Percentiles rank a stretch among this genome's conserved stretches.
These are phyloP conservation scores for Bolborhynchus lineola DNA, from an alignment of 2,113 vertebrate genomes.

Conservation along the genomic window DNA sequence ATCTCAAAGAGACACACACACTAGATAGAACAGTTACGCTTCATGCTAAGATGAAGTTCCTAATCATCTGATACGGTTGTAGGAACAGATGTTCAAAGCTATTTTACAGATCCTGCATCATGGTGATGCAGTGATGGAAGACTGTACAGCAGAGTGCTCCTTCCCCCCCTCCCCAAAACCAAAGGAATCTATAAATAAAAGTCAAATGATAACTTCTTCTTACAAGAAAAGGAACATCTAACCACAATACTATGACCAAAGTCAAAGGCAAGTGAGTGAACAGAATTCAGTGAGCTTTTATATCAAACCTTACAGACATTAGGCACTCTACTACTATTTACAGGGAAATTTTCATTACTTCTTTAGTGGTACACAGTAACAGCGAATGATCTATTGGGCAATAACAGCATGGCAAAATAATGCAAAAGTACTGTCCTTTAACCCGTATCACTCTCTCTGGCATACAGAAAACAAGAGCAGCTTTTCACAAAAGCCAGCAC, in stretches of 20 bases:
- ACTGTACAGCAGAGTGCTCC: not conserved
- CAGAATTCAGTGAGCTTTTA: not conserved
- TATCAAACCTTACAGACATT: not conserved
- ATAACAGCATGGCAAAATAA: not conserved
- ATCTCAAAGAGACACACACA: not conserved
- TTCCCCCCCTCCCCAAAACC: not conserved
- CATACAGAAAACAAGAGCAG: not conserved
- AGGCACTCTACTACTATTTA: not conserved
- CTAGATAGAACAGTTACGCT: not conserved
- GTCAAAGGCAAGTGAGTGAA: not conserved
- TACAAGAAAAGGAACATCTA: not conserved
- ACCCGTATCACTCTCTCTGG: not conserved
- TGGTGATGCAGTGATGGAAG: fast-evolving
- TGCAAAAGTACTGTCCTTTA: not conserved
- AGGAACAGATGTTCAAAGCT: not conserved
- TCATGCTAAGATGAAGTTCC: not conserved
- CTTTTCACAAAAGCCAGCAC: not conserved
- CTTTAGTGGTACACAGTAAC: not conserved
- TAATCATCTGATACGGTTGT: not conserved
- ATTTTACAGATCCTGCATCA: not conserved
- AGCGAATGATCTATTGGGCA: not conserved
- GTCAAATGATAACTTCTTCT: not conserved
- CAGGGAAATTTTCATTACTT: not conserved
- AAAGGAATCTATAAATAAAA: not conserved
- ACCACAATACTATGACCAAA: not conserved